These are phyloP conservation scores for Drosophila mojavensis DNA, from an alignment of 1,140 invertebrate species.

Conservation along the genomic window DNA sequence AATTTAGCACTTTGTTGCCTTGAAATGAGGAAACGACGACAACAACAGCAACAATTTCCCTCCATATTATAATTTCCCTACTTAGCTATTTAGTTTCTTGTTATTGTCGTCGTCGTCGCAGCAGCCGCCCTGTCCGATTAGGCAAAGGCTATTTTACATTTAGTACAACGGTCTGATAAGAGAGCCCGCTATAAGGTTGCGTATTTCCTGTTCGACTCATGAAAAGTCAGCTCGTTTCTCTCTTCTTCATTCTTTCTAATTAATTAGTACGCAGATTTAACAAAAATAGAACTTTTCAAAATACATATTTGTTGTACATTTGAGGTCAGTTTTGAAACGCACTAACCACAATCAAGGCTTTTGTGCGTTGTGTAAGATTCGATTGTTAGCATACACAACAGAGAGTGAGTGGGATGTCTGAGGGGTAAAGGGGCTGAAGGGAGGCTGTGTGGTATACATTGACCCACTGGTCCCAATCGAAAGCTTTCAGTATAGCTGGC, in stretches of 20 bases:
- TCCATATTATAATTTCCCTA: constrained; percentile 56
- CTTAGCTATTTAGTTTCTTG: constrained; percentile 53
- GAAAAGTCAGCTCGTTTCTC: constrained; percentile 35
- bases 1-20: constrained; percentile 80
- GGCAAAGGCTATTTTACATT: constrained; percentile 78
- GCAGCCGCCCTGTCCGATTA: constrained; percentile 60
- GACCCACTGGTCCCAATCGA: constrained; percentile 34
- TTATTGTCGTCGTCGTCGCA: constrained; percentile 45
- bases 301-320: constrained; percentile 30
- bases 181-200: constrained; percentile 65
- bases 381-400: not conserved
- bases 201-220: constrained; percentile 75
- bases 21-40: constrained; percentile 75
- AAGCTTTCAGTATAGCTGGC: not conserved
- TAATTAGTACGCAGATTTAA: constrained; percentile 65
- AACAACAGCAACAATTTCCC: constrained; percentile 38
- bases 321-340: constrained; percentile 67
- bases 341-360: constrained; percentile 44
- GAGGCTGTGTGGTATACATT: not conserved
- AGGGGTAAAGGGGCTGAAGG: not conserved
- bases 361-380: constrained; percentile 36
- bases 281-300: constrained; percentile 71
- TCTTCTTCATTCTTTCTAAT: constrained; percentile 14
- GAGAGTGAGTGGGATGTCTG: not conserved
- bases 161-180: constrained; percentile 65